Evolutionary conservation across 2,113 vertebrate species (phyloP), one percentile per base, ranked within the genome.

Genomic region (Ovis canadensis): DNA sequence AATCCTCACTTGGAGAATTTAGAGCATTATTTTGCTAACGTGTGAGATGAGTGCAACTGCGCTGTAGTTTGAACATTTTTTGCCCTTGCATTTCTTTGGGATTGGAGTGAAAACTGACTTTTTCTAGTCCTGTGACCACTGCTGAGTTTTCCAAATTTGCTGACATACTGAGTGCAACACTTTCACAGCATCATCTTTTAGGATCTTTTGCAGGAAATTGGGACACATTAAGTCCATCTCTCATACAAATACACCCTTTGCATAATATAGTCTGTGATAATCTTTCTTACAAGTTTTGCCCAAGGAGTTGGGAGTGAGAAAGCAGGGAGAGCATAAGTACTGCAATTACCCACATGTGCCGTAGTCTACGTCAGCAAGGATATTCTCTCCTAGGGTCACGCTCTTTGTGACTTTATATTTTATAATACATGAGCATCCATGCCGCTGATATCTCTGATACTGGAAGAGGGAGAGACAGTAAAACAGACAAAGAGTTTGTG

Each of bases 321-420:
- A 9, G 43, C 0, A 13, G 27, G 11, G 45, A 67, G 1, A 40
- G 10, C 1, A 5, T 2, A 33, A 10, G 1, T 15, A 25, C 25
- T 83, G 3, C 23, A 21, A 7, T 67, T 31, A 80, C 2, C 3
- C 2, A 3, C 12, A 3, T 6, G 1, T 23, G 14, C 1, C 33
- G 3, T 10, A n/a, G 13, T 60, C 74, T 83, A 1, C 1, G 14
- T 59, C 8, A 82, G 21, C n/a, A 50, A 89, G 64, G 10, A 33
- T 85, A 33, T 11, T 57, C 21, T 59, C 45, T 64, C 15, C 55
- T 23, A 81, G 33, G 11, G 2, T 57, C 17, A 64, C 1, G 0
- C 2, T 29, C 5, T 36, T 55, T 25, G 4, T 71, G 33, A 45
- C 7, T 81, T 52, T 52, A n/a, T 52, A 54, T 52, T 62, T 43